A percentile compares a stretch with the other conserved stretches of the same genome.
These are phyloP conservation scores for Cyphomyrmex costatus DNA, from an alignment of 1,140 invertebrate genomes.

Conservation along the genomic window DNA sequence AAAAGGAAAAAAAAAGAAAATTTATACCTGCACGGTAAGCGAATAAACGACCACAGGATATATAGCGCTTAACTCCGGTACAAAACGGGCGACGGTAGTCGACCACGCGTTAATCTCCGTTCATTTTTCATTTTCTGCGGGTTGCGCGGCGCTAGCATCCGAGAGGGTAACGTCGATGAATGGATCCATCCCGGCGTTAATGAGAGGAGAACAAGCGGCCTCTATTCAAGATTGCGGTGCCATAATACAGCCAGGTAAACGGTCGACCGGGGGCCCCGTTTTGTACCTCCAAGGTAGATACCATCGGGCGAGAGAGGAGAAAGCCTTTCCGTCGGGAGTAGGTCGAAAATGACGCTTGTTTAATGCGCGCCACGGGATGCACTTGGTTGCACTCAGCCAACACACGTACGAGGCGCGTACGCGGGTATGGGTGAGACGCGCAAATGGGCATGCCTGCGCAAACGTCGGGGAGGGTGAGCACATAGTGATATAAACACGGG, in stretches of 20 bases:
- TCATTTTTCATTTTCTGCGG: slow-evolving; percentile 72
- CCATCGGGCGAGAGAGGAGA: slow-evolving; percentile 42
- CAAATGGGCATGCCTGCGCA: slow-evolving; percentile 12
- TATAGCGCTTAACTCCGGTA: slow-evolving; percentile 25
- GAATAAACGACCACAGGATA: slow-evolving; percentile 48
- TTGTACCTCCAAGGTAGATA: slow-evolving; percentile 63
- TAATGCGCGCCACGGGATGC: slow-evolving; percentile 59
- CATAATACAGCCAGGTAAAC: slow-evolving; percentile 65
- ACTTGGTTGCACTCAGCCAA: slow-evolving; percentile 59
- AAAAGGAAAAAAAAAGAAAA: slow-evolving; percentile 14
- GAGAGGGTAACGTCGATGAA: slow-evolving; percentile 53
- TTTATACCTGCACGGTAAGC: slow-evolving; percentile 14
- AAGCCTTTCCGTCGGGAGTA: slow-evolving; percentile 55
- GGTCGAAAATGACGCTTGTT: slow-evolving; percentile 67
- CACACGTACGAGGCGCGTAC: neutral
- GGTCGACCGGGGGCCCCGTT: slow-evolving; percentile 33
- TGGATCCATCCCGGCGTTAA: slow-evolving; percentile 73
- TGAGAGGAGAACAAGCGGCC: slow-evolving; percentile 71
- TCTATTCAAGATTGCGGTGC: slow-evolving; percentile 64
- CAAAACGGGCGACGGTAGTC: slow-evolving; percentile 54
- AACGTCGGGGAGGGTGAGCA: slow-evolving; percentile 57
- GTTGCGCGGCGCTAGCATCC: slow-evolving; percentile 11
- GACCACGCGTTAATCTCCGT: slow-evolving; percentile 66
- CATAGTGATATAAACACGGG: slow-evolving; percentile 59
- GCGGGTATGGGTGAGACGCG: neutral